These are phyloP conservation scores for Spodoptera picta DNA, from an alignment of 2,888 invertebrate species.

Conservation along the genomic window DNA sequence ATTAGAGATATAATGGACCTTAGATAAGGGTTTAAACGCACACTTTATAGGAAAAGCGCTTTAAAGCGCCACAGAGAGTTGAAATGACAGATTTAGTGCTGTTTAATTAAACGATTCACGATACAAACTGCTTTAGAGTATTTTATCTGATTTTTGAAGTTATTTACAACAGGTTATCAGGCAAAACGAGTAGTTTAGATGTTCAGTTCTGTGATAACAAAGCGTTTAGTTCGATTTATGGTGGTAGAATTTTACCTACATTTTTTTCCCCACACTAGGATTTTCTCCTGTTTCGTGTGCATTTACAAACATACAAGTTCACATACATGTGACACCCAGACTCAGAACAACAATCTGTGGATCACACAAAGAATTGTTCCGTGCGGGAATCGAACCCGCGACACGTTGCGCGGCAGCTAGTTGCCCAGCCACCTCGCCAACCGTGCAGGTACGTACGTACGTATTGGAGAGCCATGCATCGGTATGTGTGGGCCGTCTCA, in stretches of 20 bases:
- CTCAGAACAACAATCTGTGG: too few species aligned
- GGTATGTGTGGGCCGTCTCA: too few species aligned
- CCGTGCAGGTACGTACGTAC: too few species aligned
- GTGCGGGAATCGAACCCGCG: too few species aligned
- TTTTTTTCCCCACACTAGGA: too few species aligned
- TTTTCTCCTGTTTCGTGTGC: too few species aligned
- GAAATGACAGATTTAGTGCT: conserved; percentile 85
- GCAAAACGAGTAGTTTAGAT: conserved; percentile 51
- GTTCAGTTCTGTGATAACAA: conserved; percentile 51
- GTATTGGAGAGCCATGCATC: neutral
- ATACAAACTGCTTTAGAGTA: conserved; percentile 69
- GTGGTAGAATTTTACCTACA: conserved; percentile 18
- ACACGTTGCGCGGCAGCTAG: too few species aligned
- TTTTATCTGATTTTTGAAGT: conserved; percentile 79
- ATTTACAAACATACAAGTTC: too few species aligned
- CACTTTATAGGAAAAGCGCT: conserved; percentile 75
- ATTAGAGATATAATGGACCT: conserved; percentile 82
- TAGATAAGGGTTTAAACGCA: conserved; percentile 80
- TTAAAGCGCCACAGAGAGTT: conserved; percentile 74
- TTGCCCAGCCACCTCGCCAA: too few species aligned
- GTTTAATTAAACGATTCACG: conserved; percentile 83
- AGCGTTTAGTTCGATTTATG: conserved; percentile 48
- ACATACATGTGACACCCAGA: too few species aligned
- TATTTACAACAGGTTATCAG: conserved; percentile 69
- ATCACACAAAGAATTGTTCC: too few species aligned